phyloP scores from a whole-genome alignment of 2,888 invertebrate genomes.

The Agrilus biguttatus region DNA sequence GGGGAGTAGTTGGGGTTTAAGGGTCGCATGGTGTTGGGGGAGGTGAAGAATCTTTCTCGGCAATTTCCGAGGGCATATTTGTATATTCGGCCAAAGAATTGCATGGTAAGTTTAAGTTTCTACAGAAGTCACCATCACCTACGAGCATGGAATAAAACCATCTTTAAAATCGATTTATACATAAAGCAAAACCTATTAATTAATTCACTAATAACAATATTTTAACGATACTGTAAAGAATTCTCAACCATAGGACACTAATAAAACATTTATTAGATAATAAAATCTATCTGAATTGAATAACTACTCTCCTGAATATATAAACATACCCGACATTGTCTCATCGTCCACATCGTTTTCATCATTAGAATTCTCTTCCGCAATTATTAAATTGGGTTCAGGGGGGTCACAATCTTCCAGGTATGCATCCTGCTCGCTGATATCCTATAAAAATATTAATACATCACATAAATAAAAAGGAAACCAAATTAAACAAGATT shows the following conservation, averaged over 20 bases:
- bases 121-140: slow-evolving; percentile 20
- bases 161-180: not conserved
- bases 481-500: slow-evolving; percentile 1
- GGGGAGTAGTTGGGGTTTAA: slow-evolving; percentile 5
- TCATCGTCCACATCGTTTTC: slow-evolving; percentile 81
- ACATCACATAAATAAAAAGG: not conserved
- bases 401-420: slow-evolving; percentile 39
- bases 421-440: slow-evolving; percentile 50
- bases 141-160: slow-evolving; percentile 5
- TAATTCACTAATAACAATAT: too few species aligned
- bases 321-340: slow-evolving; percentile 58
- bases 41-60: slow-evolving; percentile 22
- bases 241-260: too few species aligned
- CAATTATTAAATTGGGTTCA: slow-evolving; percentile 35
- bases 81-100: slow-evolving; percentile 17
- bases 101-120: slow-evolving; percentile 12
- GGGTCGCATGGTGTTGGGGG: slow-evolving; percentile 8
- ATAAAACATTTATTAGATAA: too few species aligned
- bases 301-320: too few species aligned
- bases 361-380: slow-evolving; percentile 59
- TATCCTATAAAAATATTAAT: slow-evolving; percentile 31
- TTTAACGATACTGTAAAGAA: too few species aligned
- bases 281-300: too few species aligned
- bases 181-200: too few species aligned
- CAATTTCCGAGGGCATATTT: slow-evolving; percentile 9